Evolutionary conservation across 2,888 invertebrate species (phyloP), one percentile per base, ranked within the genome.

Genomic region (Sinodicranocentrus sp.): DNA sequence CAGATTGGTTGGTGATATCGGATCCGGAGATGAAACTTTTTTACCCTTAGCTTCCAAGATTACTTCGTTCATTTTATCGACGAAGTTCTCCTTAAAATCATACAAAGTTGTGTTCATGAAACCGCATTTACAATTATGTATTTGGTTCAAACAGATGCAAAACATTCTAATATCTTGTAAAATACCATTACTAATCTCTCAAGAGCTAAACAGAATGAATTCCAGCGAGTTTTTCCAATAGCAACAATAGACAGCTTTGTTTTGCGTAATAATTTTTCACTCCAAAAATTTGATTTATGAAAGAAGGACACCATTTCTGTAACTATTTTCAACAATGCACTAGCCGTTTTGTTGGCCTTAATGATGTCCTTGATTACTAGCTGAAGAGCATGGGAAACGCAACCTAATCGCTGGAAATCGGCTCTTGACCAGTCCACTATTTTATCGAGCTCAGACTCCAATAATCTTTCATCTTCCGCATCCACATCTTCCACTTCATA

Each of bases 371-470:
- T 73, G 0, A 73, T 13, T 3, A 73, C 73, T 13, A 73, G 44
- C 25, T 73, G 73, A n/a, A 73, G 19, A 1, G 43, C 73, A 73
- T 73, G 73, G 0, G 73, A 59, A 1, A 23, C 17, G n/a, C 73
- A 73, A 2, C 73, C 73, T 2, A 73, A 13, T 61, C 73, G 3
- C 0, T 39, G 6, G 23, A 61, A 73, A 1, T 19, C n/a, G 0
- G 73, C 43, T 1, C 15, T 6, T 2, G 8, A 43, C 73, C 73
- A 73, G 25, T 73, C 61, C 1, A 3, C 15, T 1, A 3, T 2
- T 15, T 1, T n/a, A 1, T 33, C 23, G 5, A 59, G 2, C 3
- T 17, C 59, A 13, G 25, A 5, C 10, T 72, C 39, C n/a, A 59
- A 23, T 2, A 23, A 5, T 23, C 23, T 17, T 15, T 59, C 59